Percentiles rank a stretch among this genome's conserved stretches.
Evolutionary conservation across 2,797 vertebrate species (phyloP).

Genomic region (Taeniopygia guttata): DNA sequence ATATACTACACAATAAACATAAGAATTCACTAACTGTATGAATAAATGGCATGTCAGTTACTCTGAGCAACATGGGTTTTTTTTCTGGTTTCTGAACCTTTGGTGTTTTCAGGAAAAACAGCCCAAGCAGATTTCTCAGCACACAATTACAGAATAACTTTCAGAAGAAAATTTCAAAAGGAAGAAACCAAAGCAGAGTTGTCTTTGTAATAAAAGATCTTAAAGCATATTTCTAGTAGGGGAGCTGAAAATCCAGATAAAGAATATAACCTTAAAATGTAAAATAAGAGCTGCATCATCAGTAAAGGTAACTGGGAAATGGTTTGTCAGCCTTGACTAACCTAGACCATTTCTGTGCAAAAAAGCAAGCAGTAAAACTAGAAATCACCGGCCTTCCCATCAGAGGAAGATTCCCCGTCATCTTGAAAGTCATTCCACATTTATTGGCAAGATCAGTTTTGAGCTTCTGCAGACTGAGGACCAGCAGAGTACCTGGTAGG

Average conservation of each 20-base stretch:
- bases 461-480: neutral
- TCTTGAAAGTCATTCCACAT: neutral
- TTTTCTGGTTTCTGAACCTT: neutral
- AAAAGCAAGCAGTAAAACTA: neutral
- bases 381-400: neutral
- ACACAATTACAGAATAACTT: neutral
- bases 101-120: neutral
- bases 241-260: neutral
- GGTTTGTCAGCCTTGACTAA: neutral
- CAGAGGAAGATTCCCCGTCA: neutral
- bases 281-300: neutral
- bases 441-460: neutral
- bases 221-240: neutral
- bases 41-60: neutral
- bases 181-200: neutral
- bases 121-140: neutral
- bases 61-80: fast-evolving
- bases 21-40: neutral
- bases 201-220: neutral
- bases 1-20: neutral
- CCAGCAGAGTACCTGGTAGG: neutral
- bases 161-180: neutral
- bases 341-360: neutral
- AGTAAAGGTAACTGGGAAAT: neutral
- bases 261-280: neutral